A percentile compares a stretch with the other conserved stretches of the same genome.
Evolutionary conservation across 2,113 vertebrate genomes (phyloP).

Genomic region (Drymodes brunneopygia): DNA sequence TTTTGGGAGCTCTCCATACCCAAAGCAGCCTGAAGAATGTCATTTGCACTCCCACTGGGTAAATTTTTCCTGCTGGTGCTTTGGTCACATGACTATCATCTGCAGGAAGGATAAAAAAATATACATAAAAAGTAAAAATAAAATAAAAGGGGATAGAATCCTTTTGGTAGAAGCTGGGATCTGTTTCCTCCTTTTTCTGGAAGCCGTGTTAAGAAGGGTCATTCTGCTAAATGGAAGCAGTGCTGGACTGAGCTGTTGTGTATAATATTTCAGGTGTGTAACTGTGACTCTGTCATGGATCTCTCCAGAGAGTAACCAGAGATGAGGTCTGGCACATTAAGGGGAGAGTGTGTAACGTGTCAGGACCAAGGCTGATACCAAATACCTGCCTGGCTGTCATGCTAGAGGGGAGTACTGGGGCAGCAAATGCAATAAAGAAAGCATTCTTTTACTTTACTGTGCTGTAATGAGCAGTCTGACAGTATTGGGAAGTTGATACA

Average conservation of each 20-base stretch:
- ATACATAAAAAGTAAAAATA: not conserved
- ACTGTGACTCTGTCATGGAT: not conserved
- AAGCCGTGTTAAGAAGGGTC: not conserved
- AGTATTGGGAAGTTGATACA: not conserved
- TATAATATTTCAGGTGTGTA: not conserved
- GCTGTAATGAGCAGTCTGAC: not conserved
- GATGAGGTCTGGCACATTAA: not conserved
- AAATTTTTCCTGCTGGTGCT: not conserved
- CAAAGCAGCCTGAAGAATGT: constrained; percentile 20
- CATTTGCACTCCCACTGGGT: not conserved
- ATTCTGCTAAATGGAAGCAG: not conserved
- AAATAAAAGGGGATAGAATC: not conserved
- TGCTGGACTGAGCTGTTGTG: not conserved
- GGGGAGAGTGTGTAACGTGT: not conserved
- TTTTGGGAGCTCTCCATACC: constrained; percentile 45
- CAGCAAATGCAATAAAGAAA: not conserved
- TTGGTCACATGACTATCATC: not conserved
- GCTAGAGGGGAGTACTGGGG: not conserved
- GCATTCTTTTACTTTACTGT: not conserved
- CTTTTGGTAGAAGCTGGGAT: not conserved
- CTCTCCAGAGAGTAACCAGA: not conserved
- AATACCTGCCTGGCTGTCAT: not conserved
- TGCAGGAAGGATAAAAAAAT: not conserved
- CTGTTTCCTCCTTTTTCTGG: not conserved
- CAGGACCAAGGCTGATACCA: not conserved